Evolutionary conservation across 1,140 invertebrate species (phyloP).

Genomic region (Bombus breviceps): DNA sequence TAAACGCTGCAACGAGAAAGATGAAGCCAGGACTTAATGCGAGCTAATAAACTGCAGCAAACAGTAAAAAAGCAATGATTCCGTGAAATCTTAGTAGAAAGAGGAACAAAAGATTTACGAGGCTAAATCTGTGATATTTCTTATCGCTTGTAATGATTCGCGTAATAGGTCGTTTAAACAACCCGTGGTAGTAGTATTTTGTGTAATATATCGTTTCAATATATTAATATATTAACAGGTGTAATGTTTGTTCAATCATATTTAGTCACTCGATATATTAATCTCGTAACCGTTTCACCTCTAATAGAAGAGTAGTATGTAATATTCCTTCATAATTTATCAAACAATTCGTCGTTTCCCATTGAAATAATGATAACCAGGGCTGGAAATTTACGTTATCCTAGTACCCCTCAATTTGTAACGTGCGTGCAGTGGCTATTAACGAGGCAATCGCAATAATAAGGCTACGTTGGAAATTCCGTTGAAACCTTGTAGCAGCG

Average conservation of each 20-base stretch:
- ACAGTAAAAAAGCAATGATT: neutral
- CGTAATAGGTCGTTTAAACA: no score
- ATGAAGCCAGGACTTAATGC: conserved; percentile 14
- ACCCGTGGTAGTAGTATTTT: no score
- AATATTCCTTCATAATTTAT: neutral
- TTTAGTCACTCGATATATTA: neutral
- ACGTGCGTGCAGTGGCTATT: neutral
- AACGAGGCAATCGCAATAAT: conserved; percentile 19
- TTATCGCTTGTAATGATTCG: neutral
- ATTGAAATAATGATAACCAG: neutral
- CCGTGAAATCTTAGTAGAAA: neutral
- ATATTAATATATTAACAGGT: neutral
- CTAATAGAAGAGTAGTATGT: neutral
- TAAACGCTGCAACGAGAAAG: conserved; percentile 35
- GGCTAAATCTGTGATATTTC: no score
- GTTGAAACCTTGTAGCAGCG: neutral
- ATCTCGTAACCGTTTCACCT: neutral
- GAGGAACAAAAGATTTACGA: neutral
- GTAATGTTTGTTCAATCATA: no score
- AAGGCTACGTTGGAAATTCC: neutral
- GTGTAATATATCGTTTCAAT: neutral
- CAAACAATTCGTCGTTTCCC: neutral
- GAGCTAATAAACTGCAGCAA: conserved; percentile 23
- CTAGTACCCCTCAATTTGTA: neutral
- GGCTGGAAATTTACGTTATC: neutral